A percentile compares a stretch with the other conserved stretches of the same genome.
Conservation (phyloP, 2,888 invertebrate genomes). For the Tachina lurida region DNA sequence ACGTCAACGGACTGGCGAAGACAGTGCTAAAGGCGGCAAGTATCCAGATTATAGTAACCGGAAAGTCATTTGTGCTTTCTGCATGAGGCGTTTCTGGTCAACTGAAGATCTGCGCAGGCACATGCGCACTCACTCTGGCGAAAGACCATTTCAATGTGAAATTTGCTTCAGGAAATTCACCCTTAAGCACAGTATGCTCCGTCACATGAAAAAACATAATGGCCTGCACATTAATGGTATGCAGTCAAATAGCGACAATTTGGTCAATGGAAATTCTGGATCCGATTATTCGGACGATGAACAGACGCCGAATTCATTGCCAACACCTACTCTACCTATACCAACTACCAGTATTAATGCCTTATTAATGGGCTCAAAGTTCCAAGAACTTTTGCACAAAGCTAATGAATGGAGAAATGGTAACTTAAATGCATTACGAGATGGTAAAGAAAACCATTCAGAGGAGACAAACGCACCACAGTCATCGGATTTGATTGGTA, state of each 20-base stretch:
- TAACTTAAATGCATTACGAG: slow-evolving; percentile 74
- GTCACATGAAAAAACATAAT: slow-evolving; percentile 95
- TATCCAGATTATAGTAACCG: slow-evolving; percentile 94
- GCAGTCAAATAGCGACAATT: slow-evolving; percentile 72
- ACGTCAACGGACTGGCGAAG: slow-evolving; percentile 86
- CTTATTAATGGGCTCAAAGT: slow-evolving; percentile 76
- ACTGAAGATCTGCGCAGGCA: slow-evolving; percentile 96
- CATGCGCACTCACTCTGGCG: slow-evolving; percentile 96
- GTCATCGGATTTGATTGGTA: slow-evolving; percentile 90
- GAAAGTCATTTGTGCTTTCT: slow-evolving; percentile 95
- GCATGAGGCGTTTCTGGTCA: slow-evolving; percentile 96
- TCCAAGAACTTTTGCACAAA: slow-evolving; percentile 81
- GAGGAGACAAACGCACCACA: slow-evolving; percentile 75
- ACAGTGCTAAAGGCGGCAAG: slow-evolving; percentile 86
- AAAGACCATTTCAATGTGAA: slow-evolving; percentile 95
- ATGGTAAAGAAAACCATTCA: slow-evolving; percentile 80
- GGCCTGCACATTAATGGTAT: slow-evolving; percentile 83
- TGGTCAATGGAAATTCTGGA: slow-evolving; percentile 76
- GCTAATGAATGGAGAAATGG: slow-evolving; percentile 79
- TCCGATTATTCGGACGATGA: slow-evolving; percentile 83
- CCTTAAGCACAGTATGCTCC: slow-evolving; percentile 96
- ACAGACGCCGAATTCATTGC: slow-evolving; percentile 73
- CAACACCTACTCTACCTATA: slow-evolving; percentile 69
- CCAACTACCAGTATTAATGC: slow-evolving; percentile 65
- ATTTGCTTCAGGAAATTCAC: slow-evolving; percentile 94